Conservation (phyloP, 1,140 invertebrate species). For the Bombus fervidus region DNA sequence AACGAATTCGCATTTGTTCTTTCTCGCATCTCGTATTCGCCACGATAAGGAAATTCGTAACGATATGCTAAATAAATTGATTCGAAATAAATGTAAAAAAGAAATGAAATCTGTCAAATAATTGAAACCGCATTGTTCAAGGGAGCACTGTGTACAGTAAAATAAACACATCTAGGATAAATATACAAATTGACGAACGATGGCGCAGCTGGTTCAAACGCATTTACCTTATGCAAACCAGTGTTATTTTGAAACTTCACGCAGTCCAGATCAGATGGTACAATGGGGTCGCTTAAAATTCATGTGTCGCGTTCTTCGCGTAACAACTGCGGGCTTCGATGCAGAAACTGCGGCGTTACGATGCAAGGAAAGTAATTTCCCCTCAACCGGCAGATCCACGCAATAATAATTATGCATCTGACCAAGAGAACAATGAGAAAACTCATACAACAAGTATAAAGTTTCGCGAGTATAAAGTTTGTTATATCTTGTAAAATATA, state of each 20-base stretch:
- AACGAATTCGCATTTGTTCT: too few species aligned
- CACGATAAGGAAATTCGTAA: too few species aligned
- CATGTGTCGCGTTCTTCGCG: conserved; percentile 3
- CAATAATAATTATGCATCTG: conserved; percentile 60
- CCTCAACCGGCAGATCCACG: conserved; percentile 50
- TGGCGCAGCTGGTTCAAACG: neutral
- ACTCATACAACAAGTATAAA: conserved; percentile 31
- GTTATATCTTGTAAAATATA: neutral
- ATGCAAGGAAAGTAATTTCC: conserved; percentile 53
- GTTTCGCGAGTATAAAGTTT: conserved; percentile 5
- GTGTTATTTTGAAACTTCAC: neutral
- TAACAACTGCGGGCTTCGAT: conserved; percentile 55
- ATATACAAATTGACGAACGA: neutral
- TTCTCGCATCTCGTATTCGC: too few species aligned
- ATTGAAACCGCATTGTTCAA: too few species aligned
- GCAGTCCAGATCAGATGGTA: too few species aligned
- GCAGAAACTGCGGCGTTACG: conserved; percentile 52
- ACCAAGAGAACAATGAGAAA: conserved; percentile 33
- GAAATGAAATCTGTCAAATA: too few species aligned
- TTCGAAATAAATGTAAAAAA: too few species aligned
- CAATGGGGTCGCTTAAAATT: neutral
- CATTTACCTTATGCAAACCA: neutral
- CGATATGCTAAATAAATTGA: too few species aligned
- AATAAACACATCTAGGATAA: neutral
- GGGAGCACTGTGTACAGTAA: too few species aligned